Base-by-base conservation (phyloP, 2,888 invertebrate genomes). In the Synanthedon tipuliformis region DNA sequence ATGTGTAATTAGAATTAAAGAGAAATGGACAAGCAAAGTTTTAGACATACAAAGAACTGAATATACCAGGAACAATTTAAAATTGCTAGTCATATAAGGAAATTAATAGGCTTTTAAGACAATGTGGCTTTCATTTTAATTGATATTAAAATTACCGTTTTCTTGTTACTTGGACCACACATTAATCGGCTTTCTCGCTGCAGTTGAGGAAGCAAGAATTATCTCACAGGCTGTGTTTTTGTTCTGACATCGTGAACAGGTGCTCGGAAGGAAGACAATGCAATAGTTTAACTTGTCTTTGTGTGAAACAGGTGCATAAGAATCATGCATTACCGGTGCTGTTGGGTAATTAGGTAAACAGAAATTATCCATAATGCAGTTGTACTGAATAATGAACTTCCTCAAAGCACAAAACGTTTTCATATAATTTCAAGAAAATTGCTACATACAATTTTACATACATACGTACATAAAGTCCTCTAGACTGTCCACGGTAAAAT, bases 221-320 rank as follows among this genome's bases (percentile, higher is more conserved):
- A 58, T 58, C 57, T 55, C 57, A 52, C 52, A 54, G 50, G 40
- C 56, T 51, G 52, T 53, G 53, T 54, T 53, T 49, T 55, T 53
- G 52, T 34, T 10, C 55, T 51, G 50, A 53, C 54, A 61, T 60
- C 57, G 52, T 54, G 54, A 54, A 55, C 58, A 55, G 55, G 53
- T 52, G 40, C 50, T 64, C 65, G 68, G 66, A 67, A 69, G 65
- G 63, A 60, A 66, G 59, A 68, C 67, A 70, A 69, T 69, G 56
- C 54, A 53, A 50, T 53, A 57, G 56, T 59, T 54, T 53, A 45
- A 27, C 50, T n/a, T 34, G 50, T 27, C 50, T 27, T 11, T 50
- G 50, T 27, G 50, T 23, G 50, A 23, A 23, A 23, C 50, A 50
- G 50, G 23, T 23, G 16, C 18, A 50, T 16, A 50, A 16, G 50